Percentiles rank a stretch among this genome's conserved stretches.
Evolutionary conservation across 30 jellyfish, hydroid and myxozoan species (phyloP).

Genomic region (Turritopsis dohrnii): DNA sequence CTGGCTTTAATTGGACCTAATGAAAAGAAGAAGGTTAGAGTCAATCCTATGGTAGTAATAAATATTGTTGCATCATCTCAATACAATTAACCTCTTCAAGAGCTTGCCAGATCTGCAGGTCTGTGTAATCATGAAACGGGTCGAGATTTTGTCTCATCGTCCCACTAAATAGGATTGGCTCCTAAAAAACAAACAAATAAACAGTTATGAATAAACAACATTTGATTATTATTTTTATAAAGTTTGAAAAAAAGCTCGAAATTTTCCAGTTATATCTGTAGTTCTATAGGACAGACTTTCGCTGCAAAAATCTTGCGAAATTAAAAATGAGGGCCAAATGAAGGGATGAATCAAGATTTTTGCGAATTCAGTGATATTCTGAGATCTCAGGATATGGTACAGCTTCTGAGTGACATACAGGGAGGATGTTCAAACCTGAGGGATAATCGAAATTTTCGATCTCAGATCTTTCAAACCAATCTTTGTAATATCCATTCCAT

Average conservation of each 20-base stretch:
- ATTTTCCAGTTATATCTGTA: no score
- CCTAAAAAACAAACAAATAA: conserved; percentile 38
- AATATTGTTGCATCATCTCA: not conserved
- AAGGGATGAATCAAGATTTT: no score
- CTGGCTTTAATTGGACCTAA: conserved; percentile 81
- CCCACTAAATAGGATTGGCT: conserved; percentile 85
- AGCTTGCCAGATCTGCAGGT: conserved; percentile 76
- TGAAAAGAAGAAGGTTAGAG: not conserved
- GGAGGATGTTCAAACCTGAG: conserved; percentile 59
- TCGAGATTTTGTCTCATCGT: conserved; percentile 82
- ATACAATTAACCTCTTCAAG: conserved; percentile 60
- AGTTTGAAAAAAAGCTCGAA: not conserved
- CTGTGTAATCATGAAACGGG: conserved; percentile 61
- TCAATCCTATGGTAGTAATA: not conserved
- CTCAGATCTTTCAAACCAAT: conserved; percentile 69
- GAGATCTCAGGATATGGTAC: no score
- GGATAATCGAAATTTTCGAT: conserved; percentile 80
- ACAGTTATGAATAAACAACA: not conserved
- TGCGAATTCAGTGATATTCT: no score
- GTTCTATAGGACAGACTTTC: no score
- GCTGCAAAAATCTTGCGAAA: no score
- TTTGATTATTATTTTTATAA: no score
- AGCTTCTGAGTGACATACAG: no score
- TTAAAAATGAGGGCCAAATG: no score
- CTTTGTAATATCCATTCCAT: conserved; percentile 52